Percentiles rank a stretch among this genome's conserved stretches.
Evolutionary conservation across 2,113 vertebrate species (phyloP).

Genomic region (Mesocricetus auratus): DNA sequence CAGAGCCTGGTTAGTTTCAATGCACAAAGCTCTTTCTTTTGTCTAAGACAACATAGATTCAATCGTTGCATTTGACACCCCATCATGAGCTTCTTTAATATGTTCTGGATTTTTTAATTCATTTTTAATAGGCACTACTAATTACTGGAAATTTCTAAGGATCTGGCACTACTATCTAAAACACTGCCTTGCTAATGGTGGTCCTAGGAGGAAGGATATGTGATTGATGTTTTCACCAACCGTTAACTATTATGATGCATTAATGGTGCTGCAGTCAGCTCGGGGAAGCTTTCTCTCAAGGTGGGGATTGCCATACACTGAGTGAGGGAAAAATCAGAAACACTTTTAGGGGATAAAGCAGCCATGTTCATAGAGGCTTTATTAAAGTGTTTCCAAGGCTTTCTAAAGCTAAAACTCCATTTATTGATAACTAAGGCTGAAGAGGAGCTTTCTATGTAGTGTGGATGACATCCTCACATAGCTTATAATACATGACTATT

Average conservation of each 20-base stretch:
- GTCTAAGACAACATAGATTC: background rate
- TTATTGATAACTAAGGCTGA: background rate
- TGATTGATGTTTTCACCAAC: background rate
- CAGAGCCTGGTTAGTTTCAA: background rate
- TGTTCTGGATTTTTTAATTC: background rate
- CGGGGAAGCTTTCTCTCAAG: background rate
- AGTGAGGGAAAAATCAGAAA: background rate
- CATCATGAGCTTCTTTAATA: constrained; percentile 10
- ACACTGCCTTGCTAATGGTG: background rate
- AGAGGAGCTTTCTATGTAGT: background rate
- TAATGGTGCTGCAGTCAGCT: background rate
- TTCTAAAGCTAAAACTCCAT: constrained; percentile 16
- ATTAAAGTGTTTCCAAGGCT: constrained; percentile 19
- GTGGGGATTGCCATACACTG: background rate
- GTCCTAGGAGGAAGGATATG: background rate
- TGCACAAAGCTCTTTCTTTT: background rate
- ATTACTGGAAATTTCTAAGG: constrained; percentile 23
- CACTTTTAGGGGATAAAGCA: background rate
- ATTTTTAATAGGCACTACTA: background rate
- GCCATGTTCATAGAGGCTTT: background rate
- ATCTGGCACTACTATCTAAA: background rate
- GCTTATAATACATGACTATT: background rate
- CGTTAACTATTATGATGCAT: background rate
- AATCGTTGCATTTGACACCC: background rate
- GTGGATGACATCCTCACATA: background rate